Evolutionary conservation across 2,888 invertebrate genomes (phyloP).

Genomic region (Stenolophus ochropezus): DNA sequence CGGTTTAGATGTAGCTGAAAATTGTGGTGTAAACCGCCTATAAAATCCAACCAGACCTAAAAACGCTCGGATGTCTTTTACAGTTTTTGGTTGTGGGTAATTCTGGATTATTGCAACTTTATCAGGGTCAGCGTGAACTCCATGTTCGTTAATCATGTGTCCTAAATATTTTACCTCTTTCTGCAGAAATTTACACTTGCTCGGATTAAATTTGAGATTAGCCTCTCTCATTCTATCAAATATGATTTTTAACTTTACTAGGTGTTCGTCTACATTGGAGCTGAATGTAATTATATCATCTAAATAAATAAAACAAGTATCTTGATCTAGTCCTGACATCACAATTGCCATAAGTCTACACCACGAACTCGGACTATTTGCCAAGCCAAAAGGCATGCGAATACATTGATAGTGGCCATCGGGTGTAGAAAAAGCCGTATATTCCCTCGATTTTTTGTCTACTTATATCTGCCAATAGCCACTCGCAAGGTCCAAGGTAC

Average conservation of each 20-base stretch:
- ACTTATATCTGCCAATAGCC: too few species aligned
- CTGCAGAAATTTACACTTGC: slow-evolving; percentile 63
- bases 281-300: too few species aligned
- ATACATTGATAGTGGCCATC: too few species aligned
- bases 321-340: too few species aligned
- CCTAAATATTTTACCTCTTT: slow-evolving; percentile 59
- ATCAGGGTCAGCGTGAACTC: slow-evolving; percentile 61
- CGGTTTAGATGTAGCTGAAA: slow-evolving; percentile 48
- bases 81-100: slow-evolving; percentile 50
- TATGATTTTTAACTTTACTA: slow-evolving; percentile 57
- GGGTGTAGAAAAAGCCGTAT: too few species aligned
- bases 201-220: slow-evolving; percentile 61
- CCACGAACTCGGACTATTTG: too few species aligned
- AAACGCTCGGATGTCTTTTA: slow-evolving; percentile 62
- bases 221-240: slow-evolving; percentile 61
- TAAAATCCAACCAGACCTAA: slow-evolving; percentile 59
- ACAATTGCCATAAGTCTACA: too few species aligned
- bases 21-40: slow-evolving; percentile 59
- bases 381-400: too few species aligned
- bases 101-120: slow-evolving; percentile 56
- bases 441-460: too few species aligned
- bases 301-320: too few species aligned
- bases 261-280: slow-evolving; percentile 61
- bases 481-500: too few species aligned
- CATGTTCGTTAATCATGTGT: slow-evolving; percentile 58